A percentile compares a stretch with the other conserved stretches of the same genome.
Evolutionary conservation across 2,888 invertebrate genomes (phyloP).

Genomic region (Dinocampus coccinellae): DNA sequence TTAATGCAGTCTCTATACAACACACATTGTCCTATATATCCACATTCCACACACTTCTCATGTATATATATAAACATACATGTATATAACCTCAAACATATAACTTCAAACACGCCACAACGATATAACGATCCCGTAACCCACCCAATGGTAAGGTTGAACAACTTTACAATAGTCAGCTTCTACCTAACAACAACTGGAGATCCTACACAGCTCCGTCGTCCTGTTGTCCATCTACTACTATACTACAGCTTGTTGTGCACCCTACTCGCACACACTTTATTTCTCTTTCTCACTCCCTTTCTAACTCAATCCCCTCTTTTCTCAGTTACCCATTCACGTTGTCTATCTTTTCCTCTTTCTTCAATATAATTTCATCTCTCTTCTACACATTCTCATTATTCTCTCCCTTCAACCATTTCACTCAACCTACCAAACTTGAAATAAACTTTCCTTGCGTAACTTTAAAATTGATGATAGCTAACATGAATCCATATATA

Average conservation of each 20-base stretch:
- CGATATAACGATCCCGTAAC: slow-evolving; percentile 24
- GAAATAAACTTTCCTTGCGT: slow-evolving; percentile 58
- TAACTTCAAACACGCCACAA: slow-evolving; percentile 19
- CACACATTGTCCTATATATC: background rate
- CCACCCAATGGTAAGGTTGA: slow-evolving; percentile 41
- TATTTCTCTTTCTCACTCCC: slow-evolving; percentile 14
- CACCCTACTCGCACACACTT: background rate
- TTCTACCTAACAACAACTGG: slow-evolving; percentile 32
- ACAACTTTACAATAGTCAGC: slow-evolving; percentile 59
- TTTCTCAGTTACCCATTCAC: too few relatives aligned
- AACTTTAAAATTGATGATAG: slow-evolving; percentile 63
- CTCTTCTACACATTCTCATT: background rate
- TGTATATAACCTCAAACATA: background rate
- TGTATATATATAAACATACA: slow-evolving; percentile 20
- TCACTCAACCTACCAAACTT: background rate
- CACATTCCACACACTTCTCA: slow-evolving; percentile 9
- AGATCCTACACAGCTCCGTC: slow-evolving; percentile 10
- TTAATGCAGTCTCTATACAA: slow-evolving; percentile 11
- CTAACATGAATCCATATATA: slow-evolving; percentile 46
- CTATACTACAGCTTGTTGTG: slow-evolving; percentile 9
- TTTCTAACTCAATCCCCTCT: slow-evolving; percentile 3
- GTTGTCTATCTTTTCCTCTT: too few relatives aligned
- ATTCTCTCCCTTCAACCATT: background rate
- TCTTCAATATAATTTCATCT: too few relatives aligned
- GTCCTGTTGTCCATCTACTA: slow-evolving; percentile 1